Conservation (phyloP, 2,113 vertebrate species). For the Zingel zingel region DNA sequence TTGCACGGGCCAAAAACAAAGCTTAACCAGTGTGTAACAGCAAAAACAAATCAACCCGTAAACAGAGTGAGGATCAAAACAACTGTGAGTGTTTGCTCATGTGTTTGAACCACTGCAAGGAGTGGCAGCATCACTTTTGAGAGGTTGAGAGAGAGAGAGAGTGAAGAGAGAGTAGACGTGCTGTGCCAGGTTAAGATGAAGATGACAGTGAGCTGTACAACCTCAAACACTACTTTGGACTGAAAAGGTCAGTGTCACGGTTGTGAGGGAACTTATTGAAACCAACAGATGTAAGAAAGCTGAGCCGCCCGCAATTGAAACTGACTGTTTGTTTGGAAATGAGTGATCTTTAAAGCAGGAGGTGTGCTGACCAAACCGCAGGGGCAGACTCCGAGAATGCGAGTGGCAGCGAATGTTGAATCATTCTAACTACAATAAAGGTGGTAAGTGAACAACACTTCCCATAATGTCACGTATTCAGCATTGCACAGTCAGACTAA, state of each 20-base stretch:
- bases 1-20: too few relatives aligned
- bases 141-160: too few relatives aligned
- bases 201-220: slow-evolving; percentile 25
- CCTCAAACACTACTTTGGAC: slow-evolving; percentile 18
- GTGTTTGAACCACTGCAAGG: slow-evolving; percentile 1
- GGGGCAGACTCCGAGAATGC: not conserved
- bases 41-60: not conserved
- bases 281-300: slow-evolving; percentile 14
- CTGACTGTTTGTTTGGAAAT: slow-evolving; percentile 8
- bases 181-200: slow-evolving; percentile 38
- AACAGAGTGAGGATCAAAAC: slow-evolving; percentile 20
- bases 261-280: slow-evolving; percentile 10
- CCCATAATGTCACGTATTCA: not conserved
- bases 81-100: not conserved
- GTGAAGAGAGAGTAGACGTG: slow-evolving; percentile 11
- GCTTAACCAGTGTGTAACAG: not conserved
- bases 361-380: slow-evolving; percentile 3
- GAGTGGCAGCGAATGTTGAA: not conserved
- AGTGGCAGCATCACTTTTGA: not conserved
- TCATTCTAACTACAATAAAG: not conserved
- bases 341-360: slow-evolving; percentile 16
- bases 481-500: not conserved
- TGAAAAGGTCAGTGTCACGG: slow-evolving; percentile 45
- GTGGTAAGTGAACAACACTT: not conserved
- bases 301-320: slow-evolving; percentile 4